Conservation (phyloP, 2,113 vertebrate species). For the human (Homo sapiens) region GRCh38 chr12:2012501-2013000, state of each 20-base stretch:
- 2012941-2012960: constrained; percentile 37
- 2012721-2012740: neutral
- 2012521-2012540: constrained; percentile 6
- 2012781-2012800: neutral
- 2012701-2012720: neutral
- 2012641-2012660: neutral
- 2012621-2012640: neutral
- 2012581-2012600: neutral
- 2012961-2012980: constrained; percentile 43
- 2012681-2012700: constrained; percentile 1
- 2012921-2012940: neutral
- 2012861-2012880: constrained; percentile 3
- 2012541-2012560: neutral
- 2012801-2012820: neutral
- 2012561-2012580: neutral
- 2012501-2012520: neutral
- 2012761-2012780: neutral
- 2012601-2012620: neutral
- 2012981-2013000: constrained; percentile 36
- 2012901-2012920: constrained; percentile 41
- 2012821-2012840: neutral
- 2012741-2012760: neutral
- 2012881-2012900: constrained; percentile 34
- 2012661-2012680: neutral
- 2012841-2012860: neutral